Base-by-base conservation (phyloP, 1,140 invertebrate genomes). In the Euschistus heros region DNA sequence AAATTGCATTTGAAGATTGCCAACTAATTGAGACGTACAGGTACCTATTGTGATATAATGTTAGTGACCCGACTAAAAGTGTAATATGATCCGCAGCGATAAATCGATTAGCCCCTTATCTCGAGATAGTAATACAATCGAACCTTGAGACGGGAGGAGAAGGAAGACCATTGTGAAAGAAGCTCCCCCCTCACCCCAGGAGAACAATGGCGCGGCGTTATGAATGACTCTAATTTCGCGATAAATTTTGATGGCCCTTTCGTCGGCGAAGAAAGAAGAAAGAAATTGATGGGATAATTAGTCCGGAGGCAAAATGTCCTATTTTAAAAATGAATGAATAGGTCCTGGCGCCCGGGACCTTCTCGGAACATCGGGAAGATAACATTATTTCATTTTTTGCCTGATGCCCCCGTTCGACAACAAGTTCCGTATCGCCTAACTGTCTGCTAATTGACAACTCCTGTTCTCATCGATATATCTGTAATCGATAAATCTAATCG, bases 261-360 rank as follows among this genome's bases (percentile, higher is more conserved):
- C 13, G 46, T 4, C 27, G 24, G 20, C 20, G 52, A 55, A 27
- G 27, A 27, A 60, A 26, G n/a, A 26, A 27, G n/a, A 26, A 26
- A 60, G 57, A 30, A n/a, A 60, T 13, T 27, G 57, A 60, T 26
- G 57, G 26, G 57, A 26, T 33, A 60, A 60, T 60, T 60, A 60
- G 57, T 27, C 24, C 20, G 30, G 57, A 26, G 57, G 24, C 24
- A 26, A 60, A 60, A 33, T 26, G 57, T 18, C 24, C 24, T 30
- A 60, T 30, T 60, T 26, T 60, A 60, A 33, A 60, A 26, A 60
- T 60, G 57, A 47, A 47, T 44, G 17, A 17, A 44, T n/a, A 47
- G 15, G 4, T 18, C 2, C 2, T 14, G 15, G 18, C 18, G 3
- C 13, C 13, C 46, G 15, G 42, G 4, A 4, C 46, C 17, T 18